Evolutionary conservation across 2,113 vertebrate genomes (phyloP), one percentile per base, ranked within the genome.

Genomic region (Anhinga rufa): DNA sequence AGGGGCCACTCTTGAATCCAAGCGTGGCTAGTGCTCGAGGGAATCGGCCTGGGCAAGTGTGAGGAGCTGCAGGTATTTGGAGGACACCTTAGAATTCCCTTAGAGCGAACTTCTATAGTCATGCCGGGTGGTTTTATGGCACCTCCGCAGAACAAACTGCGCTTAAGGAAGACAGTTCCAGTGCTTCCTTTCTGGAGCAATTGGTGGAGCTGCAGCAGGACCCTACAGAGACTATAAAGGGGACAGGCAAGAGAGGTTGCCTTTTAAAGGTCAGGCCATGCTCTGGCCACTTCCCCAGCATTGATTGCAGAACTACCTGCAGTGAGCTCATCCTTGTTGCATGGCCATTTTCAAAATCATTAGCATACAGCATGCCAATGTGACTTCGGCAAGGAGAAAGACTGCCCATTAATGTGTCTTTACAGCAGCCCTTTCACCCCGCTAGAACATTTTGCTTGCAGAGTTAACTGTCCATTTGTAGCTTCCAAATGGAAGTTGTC

Each of bases 401-500:
- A 9, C 44, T 82, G 60, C n/a, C 14, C 31, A 76, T 78, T 58
- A 69, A 12, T 6, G 20, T 60, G 29, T 82, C 60, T 80, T 64
- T 80, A 29, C 80, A 78, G 46, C 68, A 86, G 64, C 48, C 76
- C 70, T 90, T 79, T 87, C 83, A 82, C 88, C 78, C 92, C 78
- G 2, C 68, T 77, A 29, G 81, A 55, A 46, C 7, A 3, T 21
- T 25, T 7, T 66, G 40, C 62, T 55, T 46, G 22, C 22, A 71
- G 69, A 82, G 58, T 60, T 89, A 89, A 48, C 93, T 81, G 68
- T 46, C 49, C 54, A 60, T 82, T 70, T 78, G 71, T 68, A 71
- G 61, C 87, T 90, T 93, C 65, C 58, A 90, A 96, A 96, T 86
- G 40, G 32, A 87, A 82, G 57, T 21, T 62, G 72, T 83, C 92